Base-by-base conservation (phyloP, 2,888 invertebrate genomes). In the Mesochorus sp. region DNA sequence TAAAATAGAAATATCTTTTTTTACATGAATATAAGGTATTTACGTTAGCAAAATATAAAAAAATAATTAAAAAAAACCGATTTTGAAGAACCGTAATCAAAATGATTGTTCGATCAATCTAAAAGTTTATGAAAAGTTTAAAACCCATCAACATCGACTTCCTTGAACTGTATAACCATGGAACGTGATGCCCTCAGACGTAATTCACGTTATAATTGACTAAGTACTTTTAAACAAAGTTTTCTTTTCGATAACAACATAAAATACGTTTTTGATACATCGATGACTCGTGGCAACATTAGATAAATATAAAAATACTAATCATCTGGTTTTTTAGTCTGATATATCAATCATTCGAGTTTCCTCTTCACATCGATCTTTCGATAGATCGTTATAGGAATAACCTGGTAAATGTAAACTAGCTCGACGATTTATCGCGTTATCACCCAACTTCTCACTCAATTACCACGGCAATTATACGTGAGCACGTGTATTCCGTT, bases 391-490 rank as follows among this genome's bases (percentile, higher is more conserved):
- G 6, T 3, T 31, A 55, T 31, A 12, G 2, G 49, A 51, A 42
- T 19, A 31, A 14, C 49, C n/a, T 31, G 24, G 24, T 14, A 0
- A 31, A 59, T 8, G 4, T 3, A n/a, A 44, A 28, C 24, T 42
- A 37, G 8, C 31, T 37, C 2, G 53, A 47, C 24, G 44, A 70
- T 76, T 62, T 57, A 53, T 70, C 49, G 55, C 72, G 57, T 57
- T 44, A 64, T 17, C 37, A 37, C 34, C 34, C 10, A 73, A 73
- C 55, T 73, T 73, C 59, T 51, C 26, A 59, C 47, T 74, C 59
- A 24, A 67, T 74, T 59, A 67, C 59, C 28, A 28, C 39, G 14
- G 51, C 59, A 49, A 66, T 67, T 8, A 21, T 74, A 51, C 24
- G 28, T 2, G 6, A 24, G 12, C 14, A 12, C 17, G 17, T 12